Percentiles rank a stretch among this genome's conserved stretches.
Conservation (phyloP, 2,113 vertebrate genomes). For the Channa maculata region DNA sequence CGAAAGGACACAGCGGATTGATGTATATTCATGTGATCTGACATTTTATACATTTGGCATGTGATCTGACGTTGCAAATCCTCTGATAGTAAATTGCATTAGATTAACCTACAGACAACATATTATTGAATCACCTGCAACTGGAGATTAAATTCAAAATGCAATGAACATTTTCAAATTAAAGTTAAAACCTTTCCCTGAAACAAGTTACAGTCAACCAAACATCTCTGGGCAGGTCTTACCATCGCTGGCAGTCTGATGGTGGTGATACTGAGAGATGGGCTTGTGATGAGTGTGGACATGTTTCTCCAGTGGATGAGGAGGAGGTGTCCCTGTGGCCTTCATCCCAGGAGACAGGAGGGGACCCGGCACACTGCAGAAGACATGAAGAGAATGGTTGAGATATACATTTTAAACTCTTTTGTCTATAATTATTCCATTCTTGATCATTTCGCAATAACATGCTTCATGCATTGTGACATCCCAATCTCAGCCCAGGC, state of each 20-base stretch:
- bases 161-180: slow-evolving; percentile 27
- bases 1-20: background rate
- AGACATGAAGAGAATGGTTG: slow-evolving; percentile 48
- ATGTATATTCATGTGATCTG: too few relatives aligned
- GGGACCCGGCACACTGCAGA: slow-evolving; percentile 85
- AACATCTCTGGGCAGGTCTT: slow-evolving; percentile 36
- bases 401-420: slow-evolving; percentile 14
- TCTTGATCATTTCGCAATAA: slow-evolving; percentile 35
- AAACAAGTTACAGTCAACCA: slow-evolving; percentile 3
- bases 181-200: slow-evolving; percentile 34
- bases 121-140: slow-evolving; percentile 35
- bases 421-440: slow-evolving; percentile 7
- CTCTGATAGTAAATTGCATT: slow-evolving; percentile 11
- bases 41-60: background rate
- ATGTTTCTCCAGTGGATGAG: slow-evolving; percentile 88
- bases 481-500: slow-evolving; percentile 45
- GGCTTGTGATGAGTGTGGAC: slow-evolving; percentile 85
- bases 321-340: slow-evolving; percentile 85
- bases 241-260: slow-evolving; percentile 85
- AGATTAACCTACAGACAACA: background rate
- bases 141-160: slow-evolving; percentile 39
- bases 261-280: slow-evolving; percentile 85
- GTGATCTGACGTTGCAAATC: background rate
- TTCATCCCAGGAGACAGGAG: slow-evolving; percentile 90
- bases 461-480: slow-evolving; percentile 50